A percentile compares a stretch with the other conserved stretches of the same genome.
Conservation (phyloP, 2,888 invertebrate species). For the Smittia aterrima region DNA sequence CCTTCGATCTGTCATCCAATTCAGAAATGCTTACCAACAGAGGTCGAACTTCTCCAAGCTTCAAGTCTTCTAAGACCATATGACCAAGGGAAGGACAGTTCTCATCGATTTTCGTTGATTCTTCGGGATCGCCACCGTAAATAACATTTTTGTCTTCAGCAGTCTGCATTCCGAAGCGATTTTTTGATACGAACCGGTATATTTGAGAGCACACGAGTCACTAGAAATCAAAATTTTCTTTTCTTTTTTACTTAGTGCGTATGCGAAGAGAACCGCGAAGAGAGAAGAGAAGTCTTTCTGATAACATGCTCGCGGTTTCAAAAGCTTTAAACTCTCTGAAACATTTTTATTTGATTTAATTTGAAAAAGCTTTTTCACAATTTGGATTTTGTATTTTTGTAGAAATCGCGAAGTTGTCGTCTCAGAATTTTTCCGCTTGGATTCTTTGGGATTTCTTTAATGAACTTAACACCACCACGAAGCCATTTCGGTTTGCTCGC, state of each 20-base stretch:
- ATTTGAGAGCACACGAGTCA: no score
- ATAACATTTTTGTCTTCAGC: conserved; percentile 28
- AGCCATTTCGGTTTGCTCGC: conserved; percentile 72
- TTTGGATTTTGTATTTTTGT: conserved; percentile 13
- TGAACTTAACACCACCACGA: conserved; percentile 71
- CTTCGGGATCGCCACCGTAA: conserved; percentile 35
- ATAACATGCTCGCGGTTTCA: no score
- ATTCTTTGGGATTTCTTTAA: conserved; percentile 73
- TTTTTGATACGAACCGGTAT: not conserved
- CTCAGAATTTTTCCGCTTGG: conserved; percentile 76
- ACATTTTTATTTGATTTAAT: no score
- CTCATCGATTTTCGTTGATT: not conserved
- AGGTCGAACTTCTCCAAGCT: conserved; percentile 55
- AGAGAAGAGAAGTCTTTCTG: no score
- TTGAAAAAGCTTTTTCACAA: not conserved
- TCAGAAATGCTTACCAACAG: conserved; percentile 54
- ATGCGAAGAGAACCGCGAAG: no score
- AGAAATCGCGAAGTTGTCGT: conserved; percentile 57
- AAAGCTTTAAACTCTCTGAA: no score
- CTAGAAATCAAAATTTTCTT: no score
- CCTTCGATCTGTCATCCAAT: not conserved
- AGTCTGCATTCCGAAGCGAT: not conserved
- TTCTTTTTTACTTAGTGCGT: no score
- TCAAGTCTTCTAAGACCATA: conserved; percentile 57
- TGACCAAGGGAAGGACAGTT: conserved; percentile 55